Percentiles rank a stretch among this genome's conserved stretches.
These are phyloP conservation scores for Helicoverpa zea DNA, from an alignment of 1,140 invertebrate genomes.

Conservation along the genomic window DNA sequence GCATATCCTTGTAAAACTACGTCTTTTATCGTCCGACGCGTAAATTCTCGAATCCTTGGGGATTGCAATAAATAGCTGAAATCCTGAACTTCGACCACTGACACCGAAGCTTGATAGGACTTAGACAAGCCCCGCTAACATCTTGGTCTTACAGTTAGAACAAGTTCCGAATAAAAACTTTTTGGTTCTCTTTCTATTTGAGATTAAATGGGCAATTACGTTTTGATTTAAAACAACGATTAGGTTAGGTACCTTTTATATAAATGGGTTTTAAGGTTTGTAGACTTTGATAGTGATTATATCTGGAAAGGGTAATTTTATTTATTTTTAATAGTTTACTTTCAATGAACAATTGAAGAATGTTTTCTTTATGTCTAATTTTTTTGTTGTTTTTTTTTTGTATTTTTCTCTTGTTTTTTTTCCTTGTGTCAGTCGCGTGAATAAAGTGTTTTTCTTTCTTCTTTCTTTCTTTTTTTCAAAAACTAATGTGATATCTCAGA, in stretches of 20 bases:
- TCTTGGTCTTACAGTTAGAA: constrained; percentile 24
- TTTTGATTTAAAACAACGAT: constrained; percentile 23
- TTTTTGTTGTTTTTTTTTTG: too few species aligned
- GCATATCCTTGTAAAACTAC: constrained; percentile 60
- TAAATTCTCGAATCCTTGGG: constrained; percentile 78
- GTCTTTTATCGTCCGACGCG: constrained; percentile 76
- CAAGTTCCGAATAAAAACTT: constrained; percentile 27
- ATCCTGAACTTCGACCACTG: constrained; percentile 81
- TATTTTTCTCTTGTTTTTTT: too few species aligned
- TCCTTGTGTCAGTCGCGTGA: too few species aligned
- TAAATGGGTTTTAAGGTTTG: background rate
- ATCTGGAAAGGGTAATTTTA: too few species aligned
- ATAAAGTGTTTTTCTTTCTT: too few species aligned
- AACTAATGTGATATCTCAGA: too few species aligned
- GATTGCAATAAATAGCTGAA: constrained; percentile 83
- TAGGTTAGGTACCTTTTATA: background rate
- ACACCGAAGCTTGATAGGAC: constrained; percentile 76
- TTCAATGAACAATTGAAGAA: too few species aligned
- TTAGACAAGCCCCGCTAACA: constrained; percentile 59
- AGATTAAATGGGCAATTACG: constrained; percentile 21
- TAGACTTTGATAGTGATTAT: too few species aligned
- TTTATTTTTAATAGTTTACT: too few species aligned
- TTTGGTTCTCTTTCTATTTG: constrained; percentile 23
- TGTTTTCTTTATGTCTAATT: too few species aligned
- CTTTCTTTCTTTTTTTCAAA: too few species aligned